Base-by-base conservation (phyloP, 2,888 invertebrate species). In the Gari tellinella region DNA sequence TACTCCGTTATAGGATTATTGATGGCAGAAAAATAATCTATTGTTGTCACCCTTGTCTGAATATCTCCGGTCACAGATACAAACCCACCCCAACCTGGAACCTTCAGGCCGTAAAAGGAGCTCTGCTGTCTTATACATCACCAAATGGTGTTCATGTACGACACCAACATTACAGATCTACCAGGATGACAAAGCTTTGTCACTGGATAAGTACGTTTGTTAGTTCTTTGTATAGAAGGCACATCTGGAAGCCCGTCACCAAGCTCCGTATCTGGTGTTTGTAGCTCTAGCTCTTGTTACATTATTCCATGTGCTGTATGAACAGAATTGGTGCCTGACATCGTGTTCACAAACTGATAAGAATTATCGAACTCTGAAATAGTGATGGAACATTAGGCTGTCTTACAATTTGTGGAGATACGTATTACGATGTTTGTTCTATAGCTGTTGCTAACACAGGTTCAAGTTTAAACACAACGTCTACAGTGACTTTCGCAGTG, bases 351-450 rank as follows among this genome's bases (percentile, higher is more conserved):
- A 2, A 81, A 49, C 63, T 76, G 66, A 51, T 85, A 79, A 57
- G 78, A 81, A 31, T 81, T 84, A 64, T 83, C 83, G 66, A 82
- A 85, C 21, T 84, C 80, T n/a, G 78, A 41, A 84, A 85, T 1
- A 81, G 31, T 14, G 78, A 72, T 17, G 64, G 56, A 2, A 37
- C 63, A 31, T 51, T 21, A 31, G 74, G 78, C 19, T 66, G 25
- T 37, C 76, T 31, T 10, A 84, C 51, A 26, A 80, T 83, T 25
- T 80, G 72, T 1, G 72, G 49, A 14, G 83, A 41, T 12, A 83
- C 61, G 12, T 75, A 43, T 17, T 46, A 57, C 21, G 82, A 80
- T 37, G 82, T 53, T 17, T 74, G 40, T 23, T 75, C 67, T 12
- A 77, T 3, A 17, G 81, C 79, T 46, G 38, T 49, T 5, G 75